Conservation (phyloP, 1,140 invertebrate genomes). For the Zaprionus ornatus region DNA sequence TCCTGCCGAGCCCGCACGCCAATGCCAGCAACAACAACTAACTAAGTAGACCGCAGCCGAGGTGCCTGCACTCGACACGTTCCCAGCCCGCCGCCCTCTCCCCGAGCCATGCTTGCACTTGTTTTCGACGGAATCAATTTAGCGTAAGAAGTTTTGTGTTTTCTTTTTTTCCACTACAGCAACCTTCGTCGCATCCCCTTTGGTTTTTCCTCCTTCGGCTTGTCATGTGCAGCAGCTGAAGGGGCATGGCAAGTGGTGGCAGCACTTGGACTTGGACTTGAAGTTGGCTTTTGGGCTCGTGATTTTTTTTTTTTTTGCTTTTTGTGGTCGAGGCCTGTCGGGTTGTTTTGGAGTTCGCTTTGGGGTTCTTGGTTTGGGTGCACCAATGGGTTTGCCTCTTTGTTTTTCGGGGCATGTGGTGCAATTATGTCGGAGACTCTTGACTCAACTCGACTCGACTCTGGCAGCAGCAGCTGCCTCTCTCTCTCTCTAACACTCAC, state of each 20-base stretch:
- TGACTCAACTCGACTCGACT: slow-evolving; percentile 10
- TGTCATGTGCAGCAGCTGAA: slow-evolving; percentile 64
- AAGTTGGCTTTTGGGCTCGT: slow-evolving; percentile 22
- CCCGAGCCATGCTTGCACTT: slow-evolving; percentile 33
- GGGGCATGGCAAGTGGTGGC: not conserved
- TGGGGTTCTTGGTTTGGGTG: too few relatives aligned
- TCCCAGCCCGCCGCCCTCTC: not conserved
- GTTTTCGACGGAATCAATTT: slow-evolving; percentile 79
- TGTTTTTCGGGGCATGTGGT: slow-evolving; percentile 51
- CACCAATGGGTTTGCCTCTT: slow-evolving; percentile 2
- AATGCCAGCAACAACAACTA: slow-evolving; percentile 9
- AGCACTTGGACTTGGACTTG: slow-evolving; percentile 28
- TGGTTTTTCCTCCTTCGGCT: slow-evolving; percentile 9
- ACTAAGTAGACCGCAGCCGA: slow-evolving; percentile 1
- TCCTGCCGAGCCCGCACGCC: slow-evolving; percentile 47
- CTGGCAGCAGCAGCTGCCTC: slow-evolving; percentile 51
- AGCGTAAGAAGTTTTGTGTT: slow-evolving; percentile 69
- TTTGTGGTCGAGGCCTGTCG: slow-evolving; percentile 10
- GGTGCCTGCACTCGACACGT: slow-evolving; percentile 1
- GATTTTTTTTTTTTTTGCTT: slow-evolving; percentile 2
- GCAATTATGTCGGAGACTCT: slow-evolving; percentile 60
- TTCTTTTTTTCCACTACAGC: slow-evolving; percentile 30
- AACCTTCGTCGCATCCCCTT: slow-evolving; percentile 16
- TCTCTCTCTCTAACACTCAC: not conserved
- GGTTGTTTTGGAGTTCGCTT: not conserved